Evolutionary conservation across 2,888 invertebrate genomes (phyloP).

Genomic region (Parapristionchus giblindavisi): DNA sequence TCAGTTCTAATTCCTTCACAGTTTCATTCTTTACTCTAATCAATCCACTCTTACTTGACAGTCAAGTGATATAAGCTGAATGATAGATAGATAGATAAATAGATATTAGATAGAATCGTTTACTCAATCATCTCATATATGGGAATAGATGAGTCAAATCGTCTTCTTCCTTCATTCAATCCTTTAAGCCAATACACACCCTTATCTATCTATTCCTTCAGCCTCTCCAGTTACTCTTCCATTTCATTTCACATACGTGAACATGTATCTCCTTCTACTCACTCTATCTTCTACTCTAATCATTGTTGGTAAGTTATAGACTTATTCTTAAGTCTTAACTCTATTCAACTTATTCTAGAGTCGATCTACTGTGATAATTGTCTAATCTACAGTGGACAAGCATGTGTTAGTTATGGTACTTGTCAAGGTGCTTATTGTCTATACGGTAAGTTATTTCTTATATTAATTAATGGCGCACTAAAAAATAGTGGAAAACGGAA

Average conservation of each 20-base stretch:
- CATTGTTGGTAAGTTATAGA: not conserved
- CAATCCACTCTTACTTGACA: too few relatives aligned
- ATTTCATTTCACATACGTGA: not conserved
- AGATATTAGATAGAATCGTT: too few relatives aligned
- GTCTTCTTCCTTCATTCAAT: too few relatives aligned
- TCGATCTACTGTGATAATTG: constrained; percentile 20
- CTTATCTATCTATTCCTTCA: not conserved
- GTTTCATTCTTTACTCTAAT: too few relatives aligned
- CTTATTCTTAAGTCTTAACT: not conserved
- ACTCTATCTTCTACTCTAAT: not conserved
- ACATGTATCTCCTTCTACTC: not conserved
- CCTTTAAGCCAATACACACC: not conserved
- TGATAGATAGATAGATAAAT: too few relatives aligned
- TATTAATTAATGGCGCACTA: not conserved
- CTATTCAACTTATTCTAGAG: not conserved
- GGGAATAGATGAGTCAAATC: too few relatives aligned
- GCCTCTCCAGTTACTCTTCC: not conserved
- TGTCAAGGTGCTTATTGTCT: constrained; percentile 31
- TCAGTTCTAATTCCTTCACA: too few relatives aligned
- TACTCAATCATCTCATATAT: too few relatives aligned
- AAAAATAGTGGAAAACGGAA: too few relatives aligned
- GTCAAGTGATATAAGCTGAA: too few relatives aligned
- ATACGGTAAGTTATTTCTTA: constrained; percentile 10
- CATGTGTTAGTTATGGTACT: constrained; percentile 13
- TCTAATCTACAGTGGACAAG: constrained; percentile 22